A percentile compares a stretch with the other conserved stretches of the same genome.
Evolutionary conservation across 1,140 invertebrate genomes (phyloP).

Genomic region (Aricia agestis): DNA sequence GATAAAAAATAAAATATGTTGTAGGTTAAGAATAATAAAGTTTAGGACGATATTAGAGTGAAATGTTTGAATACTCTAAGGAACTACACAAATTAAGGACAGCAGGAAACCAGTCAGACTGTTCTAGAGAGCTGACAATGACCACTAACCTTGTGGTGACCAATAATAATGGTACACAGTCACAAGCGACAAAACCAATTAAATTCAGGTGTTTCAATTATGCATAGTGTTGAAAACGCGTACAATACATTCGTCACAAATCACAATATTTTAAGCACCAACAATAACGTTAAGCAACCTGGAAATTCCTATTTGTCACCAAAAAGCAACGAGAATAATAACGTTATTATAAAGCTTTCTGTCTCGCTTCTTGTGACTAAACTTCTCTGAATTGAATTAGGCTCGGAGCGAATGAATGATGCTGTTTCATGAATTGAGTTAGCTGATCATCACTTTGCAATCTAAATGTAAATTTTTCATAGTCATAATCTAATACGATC

Average conservation of each 20-base stretch:
- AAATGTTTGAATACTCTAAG: not conserved
- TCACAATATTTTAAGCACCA: not conserved
- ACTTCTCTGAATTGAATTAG: not conserved
- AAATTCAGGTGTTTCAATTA: slow-evolving; percentile 14
- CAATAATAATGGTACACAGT: not conserved
- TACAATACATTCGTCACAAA: slow-evolving; percentile 13
- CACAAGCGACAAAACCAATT: slow-evolving; percentile 11
- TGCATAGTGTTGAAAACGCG: not conserved
- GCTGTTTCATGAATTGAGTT: not conserved
- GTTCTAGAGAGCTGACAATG: not conserved
- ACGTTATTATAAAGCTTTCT: not conserved
- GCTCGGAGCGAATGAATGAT: not conserved
- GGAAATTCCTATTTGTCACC: slow-evolving; percentile 12
- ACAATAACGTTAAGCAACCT: not conserved
- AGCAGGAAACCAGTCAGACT: not conserved
- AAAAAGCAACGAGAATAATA: not conserved
- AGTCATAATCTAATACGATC: not conserved
- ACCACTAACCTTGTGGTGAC: not conserved
- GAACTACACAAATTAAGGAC: not conserved
- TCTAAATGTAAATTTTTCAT: not conserved
- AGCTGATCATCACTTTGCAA: not conserved
- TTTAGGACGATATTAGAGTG: not conserved
- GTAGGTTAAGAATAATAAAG: not conserved
- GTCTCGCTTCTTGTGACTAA: not conserved
- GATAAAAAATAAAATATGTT: too few species aligned